Base-by-base conservation (phyloP, 2,797 vertebrate species). In the Ptychobarbus kaznakovi region DNA sequence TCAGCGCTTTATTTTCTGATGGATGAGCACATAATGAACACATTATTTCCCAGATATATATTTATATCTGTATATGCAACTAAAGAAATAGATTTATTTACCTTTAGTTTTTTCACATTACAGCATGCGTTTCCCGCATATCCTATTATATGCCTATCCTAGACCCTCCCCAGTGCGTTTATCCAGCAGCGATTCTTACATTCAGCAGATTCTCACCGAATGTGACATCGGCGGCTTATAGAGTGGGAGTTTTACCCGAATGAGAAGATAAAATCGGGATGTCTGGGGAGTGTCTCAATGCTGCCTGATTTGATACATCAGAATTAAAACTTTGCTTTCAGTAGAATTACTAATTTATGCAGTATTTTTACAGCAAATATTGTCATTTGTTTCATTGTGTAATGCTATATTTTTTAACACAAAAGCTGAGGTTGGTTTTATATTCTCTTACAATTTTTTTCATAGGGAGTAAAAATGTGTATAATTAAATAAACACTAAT, bases 261-360 rank as follows among this genome's bases (percentile, higher is more conserved):
- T 40, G 32, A 66, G 44, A 25, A 74, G 81, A 61, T 74, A 25
- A 51, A 75, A 46, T 66, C 42, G 6, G 25, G 8, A 16, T 1
- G 20, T 65, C 42, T 75, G 18, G 28, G 16, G 25, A 38, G 42
- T 51, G 42, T 51, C 42, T 65, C 22, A 58, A 42, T 9, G 6
- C 12, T 40, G 53, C 40, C 53, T 77, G 35, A 77, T 40, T 77
- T 58, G 75, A 58, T 77, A 40, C 35, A 77, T 4, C 20, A 58
- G 49, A 40, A 13, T 15, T n/a, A 35, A 40, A 40, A 40, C 11
- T 56, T 76, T 77, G 74, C 38, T 58, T 40, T 40, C 4, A 44
- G n/a, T 42, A n/a, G 51, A 77, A 9, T 18, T 12, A 75, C n/a
- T 10, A 18, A 8, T 9, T 9, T 46, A 28, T 22, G 46, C 3